Evolutionary conservation across 2,113 vertebrate genomes (phyloP), one percentile per base, ranked within the genome.

Genomic region (Hucho hucho): DNA sequence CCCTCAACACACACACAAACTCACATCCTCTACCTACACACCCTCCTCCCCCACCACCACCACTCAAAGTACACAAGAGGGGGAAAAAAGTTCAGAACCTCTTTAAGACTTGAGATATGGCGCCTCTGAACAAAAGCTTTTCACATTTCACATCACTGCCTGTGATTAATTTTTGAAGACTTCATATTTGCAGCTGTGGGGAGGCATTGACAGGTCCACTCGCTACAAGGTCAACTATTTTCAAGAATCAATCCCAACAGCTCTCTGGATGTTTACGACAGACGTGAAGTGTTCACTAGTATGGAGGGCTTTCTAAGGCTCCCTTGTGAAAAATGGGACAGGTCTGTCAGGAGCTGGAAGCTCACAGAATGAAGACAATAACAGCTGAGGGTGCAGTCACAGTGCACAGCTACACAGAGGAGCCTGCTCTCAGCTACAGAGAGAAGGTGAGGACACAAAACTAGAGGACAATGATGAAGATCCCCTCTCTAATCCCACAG

Each of bases 161-260:
- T 85, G 13, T 75, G 73, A 75, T 84, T 5, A 68, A 74, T 75
- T 79, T 79, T 79, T 61, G 32, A 77, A 77, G 64, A 79, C n/a
- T 70, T 79, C 58, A 74, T 18, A 47, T 75, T 72, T 75, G 75
- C 77, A 75, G 74, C 79, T 80, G 75, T 79, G 64, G 49, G 66
- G 49, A 81, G 46, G 64, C 66, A 65, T 76, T 75, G 74, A 73
- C 64, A 75, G 76, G 65, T 76, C 56, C 73, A 84, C 75, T 81
- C 43, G 14, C 65, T 70, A 65, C 80, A 86, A 83, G 80, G 82
- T 84, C 72, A 76, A 71, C 18, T 63, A 56, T 81, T 86, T 81
- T 84, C 71, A 77, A 65, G 43, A 75, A 69, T 78, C 24, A 58
- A 78, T 78, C 61, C 81, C 74, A 77, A 67, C 66, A 37, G 70